Base-by-base conservation (phyloP, 2,888 invertebrate genomes). In the Cheilosia soror region DNA sequence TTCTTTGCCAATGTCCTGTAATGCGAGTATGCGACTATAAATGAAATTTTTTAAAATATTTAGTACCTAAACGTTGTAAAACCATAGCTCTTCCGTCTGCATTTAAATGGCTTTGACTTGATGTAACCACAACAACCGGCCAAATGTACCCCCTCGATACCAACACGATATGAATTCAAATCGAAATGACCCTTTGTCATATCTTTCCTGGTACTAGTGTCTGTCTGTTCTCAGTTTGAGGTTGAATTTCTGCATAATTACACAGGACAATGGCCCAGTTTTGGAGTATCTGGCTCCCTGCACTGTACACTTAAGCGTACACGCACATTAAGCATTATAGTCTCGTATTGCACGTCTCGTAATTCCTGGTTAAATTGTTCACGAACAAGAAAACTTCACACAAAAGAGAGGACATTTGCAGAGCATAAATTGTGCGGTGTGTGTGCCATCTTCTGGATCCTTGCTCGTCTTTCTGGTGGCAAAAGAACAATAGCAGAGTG, bases 181-280 rank as follows among this genome's bases (percentile, higher is more conserved):
- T 44, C 15, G n/a, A 20, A 44, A 29, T 60, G 13, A 15, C 44
- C 20, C 49, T 49, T 65, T 65, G 49, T 49, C 49, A 37, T 25
- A 37, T 15, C 5, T 44, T 42, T 29, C 7, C 40, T n/a, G 60
- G 4, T 37, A 37, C 66, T n/a, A 37, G 6, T 20, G 7, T 15
- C 47, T 47, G 15, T 20, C 20, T 15, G 44, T 13, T 6, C 6
- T 31, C 6, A 5, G 2, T 3, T 25, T 25, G 47, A 2, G 47
- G 49, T 71, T 71, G 29, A 15, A 40, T 58, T 29, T 65, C 29
- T 65, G 65, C 65, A 75, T 37, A 76, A 66, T 57, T 49, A 66
- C 57, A 7, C 27, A 55, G 47, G 47, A 55, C 37, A 71, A 58
- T 37, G 58, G 51, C 40, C 49, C 47, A 29, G 27, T 60, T 40